Evolutionary conservation across 2,888 invertebrate genomes (phyloP), one percentile per base, ranked within the genome.

Genomic region (Netelia inedita): DNA sequence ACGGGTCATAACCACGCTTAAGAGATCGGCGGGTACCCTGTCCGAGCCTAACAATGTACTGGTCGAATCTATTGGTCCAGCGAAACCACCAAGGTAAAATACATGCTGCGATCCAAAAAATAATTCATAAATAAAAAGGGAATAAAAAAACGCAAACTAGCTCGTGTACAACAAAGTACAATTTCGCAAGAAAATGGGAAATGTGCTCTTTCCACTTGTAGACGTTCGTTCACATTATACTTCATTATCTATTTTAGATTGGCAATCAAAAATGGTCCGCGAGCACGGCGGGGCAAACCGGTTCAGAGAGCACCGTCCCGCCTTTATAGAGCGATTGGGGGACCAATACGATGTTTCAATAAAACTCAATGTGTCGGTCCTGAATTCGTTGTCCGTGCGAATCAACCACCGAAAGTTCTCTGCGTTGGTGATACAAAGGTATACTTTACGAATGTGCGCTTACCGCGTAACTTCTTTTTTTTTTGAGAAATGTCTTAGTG

Each of bases 251-350:
- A 23, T 55, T 83, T 57, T 28, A 88, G 89, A 74, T 84, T 83
- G 69, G 81, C 83, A 16, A 83, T 90, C 79, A 91, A 90, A 68
- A 93, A 92, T 86, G 93, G 93, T 41, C 93, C 93, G 1, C 89
- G 93, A 82, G 93, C 93, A 55, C 89, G 93, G 11, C 91, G 96
- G 89, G 95, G 95, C 41, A 96, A 96, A 91, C 96, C 96, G 1
- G 96, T 96, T 10, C 96, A 96, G 91, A 94, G 97, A 89, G 96
- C 96, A 28, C 96, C 96, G 16, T 96, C 96, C 0, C 95, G 96
- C 84, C 94, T 97, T 46, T 96, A 96, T 89, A 95, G 95, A 90
- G 95, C 96, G 55, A 95, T 95, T 75, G 94, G 94, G 92, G 94
- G 94, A 46, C 92, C 91, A 23, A 90, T 89, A 69, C 93, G 94